These are phyloP conservation scores for human DNA, from an alignment of 2,113 vertebrate genomes.

Conservation along the genomic window GRCh38 chr12:49505001-49505500, in stretches of 20 bases:
- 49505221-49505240: not conserved
- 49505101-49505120: conserved; percentile 6
- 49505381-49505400: conserved; percentile 25
- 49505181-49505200: not conserved
- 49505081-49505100: not conserved
- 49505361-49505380: conserved; percentile 22
- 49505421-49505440: not conserved
- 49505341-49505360: not conserved
- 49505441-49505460: not conserved
- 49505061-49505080: not conserved
- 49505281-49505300: conserved; percentile 3
- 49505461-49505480: not conserved
- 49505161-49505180: not conserved
- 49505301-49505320: not conserved
- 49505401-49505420: not conserved
- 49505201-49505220: not conserved
- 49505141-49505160: conserved; percentile 4
- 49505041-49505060: no score
- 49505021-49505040: no score
- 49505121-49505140: not conserved
- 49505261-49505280: not conserved
- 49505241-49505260: not conserved
- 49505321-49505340: not conserved
- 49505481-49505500: not conserved
- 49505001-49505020: no score